Evolutionary conservation across 2,888 invertebrate species (phyloP).

Genomic region (Cheilosia grossa): DNA sequence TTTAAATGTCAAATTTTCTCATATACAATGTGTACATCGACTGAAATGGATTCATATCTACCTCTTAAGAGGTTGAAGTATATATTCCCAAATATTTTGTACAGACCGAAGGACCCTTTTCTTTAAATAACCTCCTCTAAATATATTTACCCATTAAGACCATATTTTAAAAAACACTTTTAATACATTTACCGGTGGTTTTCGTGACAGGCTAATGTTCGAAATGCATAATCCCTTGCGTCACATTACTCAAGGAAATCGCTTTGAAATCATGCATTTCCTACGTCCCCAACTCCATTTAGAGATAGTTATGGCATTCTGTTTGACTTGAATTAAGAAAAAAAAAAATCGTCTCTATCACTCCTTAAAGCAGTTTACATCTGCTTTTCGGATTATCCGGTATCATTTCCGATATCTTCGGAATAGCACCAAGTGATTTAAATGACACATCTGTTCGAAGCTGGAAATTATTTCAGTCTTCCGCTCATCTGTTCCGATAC

Average conservation of each 20-base stretch:
- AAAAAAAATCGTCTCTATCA: background rate
- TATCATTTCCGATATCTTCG: conserved; percentile 3
- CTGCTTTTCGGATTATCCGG: conserved; percentile 28
- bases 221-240: background rate
- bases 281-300: background rate
- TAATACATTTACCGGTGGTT: background rate
- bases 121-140: background rate
- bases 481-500: conserved; percentile 8
- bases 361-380: conserved; percentile 16
- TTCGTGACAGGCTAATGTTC: background rate
- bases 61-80: too few relatives aligned
- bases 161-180: background rate
- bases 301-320: background rate
- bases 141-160: background rate
- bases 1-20: too few relatives aligned
- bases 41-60: too few relatives aligned
- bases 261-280: conserved; percentile 5
- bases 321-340: background rate
- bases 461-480: conserved; percentile 11
- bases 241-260: conserved; percentile 2
- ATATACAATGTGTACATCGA: too few relatives aligned
- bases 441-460: conserved; percentile 33
- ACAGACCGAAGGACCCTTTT: too few relatives aligned
- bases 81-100: too few relatives aligned
- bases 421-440: conserved; percentile 34